These are phyloP conservation scores for Saguinus midas DNA, from an alignment of 2,113 vertebrate genomes.

Conservation along the genomic window DNA sequence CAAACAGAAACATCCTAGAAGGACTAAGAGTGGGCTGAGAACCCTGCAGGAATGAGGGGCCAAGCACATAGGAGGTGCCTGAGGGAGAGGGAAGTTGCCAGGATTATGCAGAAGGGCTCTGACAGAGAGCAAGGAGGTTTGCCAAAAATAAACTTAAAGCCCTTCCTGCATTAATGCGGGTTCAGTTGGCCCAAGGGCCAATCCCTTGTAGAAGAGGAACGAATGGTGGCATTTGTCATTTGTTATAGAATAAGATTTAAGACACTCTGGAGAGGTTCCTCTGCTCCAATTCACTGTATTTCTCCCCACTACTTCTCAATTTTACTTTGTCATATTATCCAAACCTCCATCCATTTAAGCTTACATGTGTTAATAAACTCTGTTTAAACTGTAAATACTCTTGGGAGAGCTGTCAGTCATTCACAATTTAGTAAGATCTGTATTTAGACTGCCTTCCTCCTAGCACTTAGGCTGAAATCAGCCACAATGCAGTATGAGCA, in stretches of 20 bases:
- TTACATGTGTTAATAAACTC: conserved; percentile 32
- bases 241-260: neutral
- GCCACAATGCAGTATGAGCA: neutral
- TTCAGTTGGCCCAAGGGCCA: neutral
- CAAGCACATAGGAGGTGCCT: neutral
- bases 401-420: conserved; percentile 54
- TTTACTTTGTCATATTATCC: conserved; percentile 18
- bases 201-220: neutral
- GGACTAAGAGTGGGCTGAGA: neutral
- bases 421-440: conserved; percentile 30
- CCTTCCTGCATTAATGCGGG: neutral
- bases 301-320: neutral
- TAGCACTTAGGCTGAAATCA: neutral
- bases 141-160: conserved; percentile 9
- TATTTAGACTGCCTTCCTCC: conserved; percentile 1
- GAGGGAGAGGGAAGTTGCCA: neutral
- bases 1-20: neutral
- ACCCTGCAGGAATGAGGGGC: neutral
- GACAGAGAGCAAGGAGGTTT: neutral
- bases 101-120: neutral
- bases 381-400: conserved; percentile 21
- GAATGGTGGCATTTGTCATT: neutral
- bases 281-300: neutral
- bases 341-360: conserved; percentile 6
- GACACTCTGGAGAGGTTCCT: neutral